Base-by-base conservation (phyloP, 2,888 invertebrate species). In the Magallana nippona region DNA sequence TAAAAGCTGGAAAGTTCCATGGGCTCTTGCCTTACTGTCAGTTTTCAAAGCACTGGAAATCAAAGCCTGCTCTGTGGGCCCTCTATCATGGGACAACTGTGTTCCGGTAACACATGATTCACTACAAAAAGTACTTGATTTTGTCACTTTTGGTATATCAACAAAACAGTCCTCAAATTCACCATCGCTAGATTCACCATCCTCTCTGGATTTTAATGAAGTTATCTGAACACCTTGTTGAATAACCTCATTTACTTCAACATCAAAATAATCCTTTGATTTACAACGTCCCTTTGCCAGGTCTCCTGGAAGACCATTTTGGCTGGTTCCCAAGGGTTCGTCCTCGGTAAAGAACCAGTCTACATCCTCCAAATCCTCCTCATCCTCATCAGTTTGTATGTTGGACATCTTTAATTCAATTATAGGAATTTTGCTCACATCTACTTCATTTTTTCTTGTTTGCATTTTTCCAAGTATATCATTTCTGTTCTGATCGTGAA, bases 131-230 rank as follows among this genome's bases (percentile, higher is more conserved):
- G 63, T 71, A 22, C 32, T 19, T 10, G 63, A 71, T 71, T 71
- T 71, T 32, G 32, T 3, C 63, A 71, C 63, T 22, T 27, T 71
- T 27, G 63, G 63, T 13, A 71, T 27, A 71, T 71, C 63, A 27
- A 78, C 83, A 84, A 84, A 84, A 78, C 84, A 84, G 2, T 84
- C 84, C 55, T 84, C 78, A 78, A 84, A 84, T 27, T 84, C 81
- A 32, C 60, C 60, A 78, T 84, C 84, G 56, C 19, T 19, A 22
- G n/a, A 19, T 15, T 78, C 22, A 5, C 15, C 8, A 17, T 2
- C 8, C 55, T 55, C 78, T 19, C n/a, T 1, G 5, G 19, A 2
- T 71, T 71, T 71, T 15, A 71, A 27, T 5, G 63, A 71, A 15
- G 22, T 71, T 32, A 71, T 11, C 27, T 71, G 63, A 5, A 71